Conservation (phyloP, 2,113 vertebrate species). For the Peucedramus taeniatus region DNA sequence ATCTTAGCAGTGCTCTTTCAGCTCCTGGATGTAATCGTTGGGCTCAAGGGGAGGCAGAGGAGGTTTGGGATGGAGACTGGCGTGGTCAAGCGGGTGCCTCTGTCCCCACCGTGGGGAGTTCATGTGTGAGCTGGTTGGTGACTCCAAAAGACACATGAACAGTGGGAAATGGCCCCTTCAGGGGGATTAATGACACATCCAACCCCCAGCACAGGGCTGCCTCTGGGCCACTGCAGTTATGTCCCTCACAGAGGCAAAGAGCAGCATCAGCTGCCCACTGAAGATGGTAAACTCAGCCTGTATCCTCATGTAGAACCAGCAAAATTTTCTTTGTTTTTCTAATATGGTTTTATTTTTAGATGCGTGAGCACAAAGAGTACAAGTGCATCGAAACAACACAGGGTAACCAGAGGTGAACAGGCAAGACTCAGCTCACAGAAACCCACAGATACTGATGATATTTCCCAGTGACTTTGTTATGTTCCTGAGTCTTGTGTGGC, state of each 20-base stretch:
- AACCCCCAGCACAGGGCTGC: background rate
- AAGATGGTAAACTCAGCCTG: background rate
- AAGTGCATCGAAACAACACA: background rate
- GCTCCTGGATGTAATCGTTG: background rate
- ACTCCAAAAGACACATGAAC: background rate
- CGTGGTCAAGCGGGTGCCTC: fast-evolving
- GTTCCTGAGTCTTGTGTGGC: too few species aligned
- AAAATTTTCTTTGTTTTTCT: background rate
- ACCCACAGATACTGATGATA: background rate
- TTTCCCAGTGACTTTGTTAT: background rate
- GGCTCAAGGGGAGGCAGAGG: background rate
- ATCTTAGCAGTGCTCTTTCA: background rate
- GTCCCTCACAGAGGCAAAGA: background rate
- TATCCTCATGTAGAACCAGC: background rate
- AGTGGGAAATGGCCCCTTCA: background rate
- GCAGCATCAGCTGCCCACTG: background rate
- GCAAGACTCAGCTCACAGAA: background rate
- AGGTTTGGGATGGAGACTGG: fast-evolving
- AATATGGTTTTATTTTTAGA: background rate
- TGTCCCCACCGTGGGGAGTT: fast-evolving
- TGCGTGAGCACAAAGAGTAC: background rate
- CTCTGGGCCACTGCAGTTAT: background rate
- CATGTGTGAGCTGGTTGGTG: background rate
- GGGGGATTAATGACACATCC: background rate
- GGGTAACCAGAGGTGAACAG: background rate